Conservation (phyloP, 2,888 invertebrate species). For the Elysia crispata region DNA sequence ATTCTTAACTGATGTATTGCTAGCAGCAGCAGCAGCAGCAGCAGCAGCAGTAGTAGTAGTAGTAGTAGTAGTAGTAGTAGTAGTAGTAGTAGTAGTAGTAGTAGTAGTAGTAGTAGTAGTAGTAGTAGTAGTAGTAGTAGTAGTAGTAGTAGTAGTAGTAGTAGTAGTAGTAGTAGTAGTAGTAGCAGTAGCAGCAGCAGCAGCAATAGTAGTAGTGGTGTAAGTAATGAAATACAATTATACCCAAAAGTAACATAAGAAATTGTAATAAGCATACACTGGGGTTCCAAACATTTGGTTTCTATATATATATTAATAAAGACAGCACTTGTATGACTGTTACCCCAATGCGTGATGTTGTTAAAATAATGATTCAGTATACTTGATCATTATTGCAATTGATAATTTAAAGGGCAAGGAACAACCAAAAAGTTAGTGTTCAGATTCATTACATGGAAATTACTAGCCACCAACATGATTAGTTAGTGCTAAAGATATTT, state of each 20-base stretch:
- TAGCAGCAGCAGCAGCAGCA: not conserved
- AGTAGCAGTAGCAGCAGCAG: constrained; percentile 24
- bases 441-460: too few relatives aligned
- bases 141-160: constrained; percentile 37
- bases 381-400: too few relatives aligned
- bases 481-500: too few relatives aligned
- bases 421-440: too few relatives aligned
- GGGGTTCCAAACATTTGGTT: too few relatives aligned
- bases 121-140: constrained; percentile 37
- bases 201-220: constrained; percentile 14
- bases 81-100: constrained; percentile 23
- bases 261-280: not conserved
- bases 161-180: constrained; percentile 27
- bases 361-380: too few relatives aligned
- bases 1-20: constrained; percentile 1
- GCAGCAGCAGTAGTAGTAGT: constrained; percentile 20
- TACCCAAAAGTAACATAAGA: not conserved
- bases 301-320: too few relatives aligned
- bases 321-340: too few relatives aligned
- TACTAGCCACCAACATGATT: too few relatives aligned
- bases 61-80: constrained; percentile 16
- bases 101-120: not conserved
- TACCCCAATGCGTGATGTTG: too few relatives aligned
- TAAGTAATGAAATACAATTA: too few relatives aligned
- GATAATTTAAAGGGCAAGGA: too few relatives aligned